phyloP scores from a whole-genome alignment of 2,797 vertebrate species.

The Momotus momota region DNA sequence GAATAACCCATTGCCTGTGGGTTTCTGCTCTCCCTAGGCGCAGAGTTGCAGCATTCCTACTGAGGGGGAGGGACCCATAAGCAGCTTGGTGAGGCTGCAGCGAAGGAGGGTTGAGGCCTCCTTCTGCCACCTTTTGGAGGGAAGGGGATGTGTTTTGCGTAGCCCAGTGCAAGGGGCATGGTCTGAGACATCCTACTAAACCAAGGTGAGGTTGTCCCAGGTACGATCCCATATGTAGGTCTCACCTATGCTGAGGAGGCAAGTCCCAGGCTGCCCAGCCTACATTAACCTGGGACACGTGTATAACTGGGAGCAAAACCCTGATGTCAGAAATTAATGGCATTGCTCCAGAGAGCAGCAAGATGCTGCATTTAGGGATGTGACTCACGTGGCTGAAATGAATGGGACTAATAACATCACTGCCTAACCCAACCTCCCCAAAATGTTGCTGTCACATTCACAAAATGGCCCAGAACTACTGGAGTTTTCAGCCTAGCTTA shows the following conservation, averaged over 20 bases:
- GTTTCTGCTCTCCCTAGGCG: neutral
- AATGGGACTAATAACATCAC: neutral
- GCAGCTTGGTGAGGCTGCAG: neutral
- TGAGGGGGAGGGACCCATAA: accelerated
- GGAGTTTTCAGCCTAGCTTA: neutral
- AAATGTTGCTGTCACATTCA: neutral
- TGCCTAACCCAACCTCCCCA: neutral
- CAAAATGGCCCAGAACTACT: accelerated
- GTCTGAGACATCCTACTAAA: neutral
- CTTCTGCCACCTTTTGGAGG: neutral
- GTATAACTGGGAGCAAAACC: neutral
- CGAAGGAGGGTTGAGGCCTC: neutral
- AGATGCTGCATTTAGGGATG: neutral
- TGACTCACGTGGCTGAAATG: accelerated
- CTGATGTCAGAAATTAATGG: neutral
- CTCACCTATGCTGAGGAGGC: accelerated
- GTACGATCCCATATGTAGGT: accelerated
- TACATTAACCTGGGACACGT: neutral
- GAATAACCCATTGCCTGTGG: neutral
- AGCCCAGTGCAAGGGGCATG: accelerated
- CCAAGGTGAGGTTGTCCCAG: neutral
- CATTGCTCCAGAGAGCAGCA: neutral
- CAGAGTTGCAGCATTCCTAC: neutral
- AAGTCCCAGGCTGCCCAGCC: neutral
- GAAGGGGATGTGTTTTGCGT: neutral